These are phyloP conservation scores for Amphipoea oculea DNA, from an alignment of 2,888 invertebrate species.

Conservation along the genomic window DNA sequence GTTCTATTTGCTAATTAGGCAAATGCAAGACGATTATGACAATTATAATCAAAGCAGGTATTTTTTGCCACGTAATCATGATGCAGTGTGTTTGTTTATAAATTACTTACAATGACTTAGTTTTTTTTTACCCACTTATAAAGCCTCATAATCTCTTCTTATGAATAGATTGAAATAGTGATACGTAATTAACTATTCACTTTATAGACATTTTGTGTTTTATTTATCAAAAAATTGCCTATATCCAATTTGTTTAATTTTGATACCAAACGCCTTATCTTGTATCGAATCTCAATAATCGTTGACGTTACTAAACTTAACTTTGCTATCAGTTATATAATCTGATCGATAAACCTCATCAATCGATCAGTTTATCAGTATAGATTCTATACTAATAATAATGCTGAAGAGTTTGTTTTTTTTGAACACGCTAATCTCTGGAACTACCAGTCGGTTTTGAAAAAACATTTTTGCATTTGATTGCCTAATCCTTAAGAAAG, in stretches of 20 bases:
- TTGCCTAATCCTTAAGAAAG: no score
- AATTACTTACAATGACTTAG: no score
- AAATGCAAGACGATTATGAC: background rate
- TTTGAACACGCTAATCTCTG: no score
- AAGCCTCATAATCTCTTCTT: background rate
- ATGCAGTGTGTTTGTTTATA: background rate
- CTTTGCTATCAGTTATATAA: background rate
- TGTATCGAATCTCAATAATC: background rate
- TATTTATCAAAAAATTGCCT: background rate
- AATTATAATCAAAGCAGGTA: no score
- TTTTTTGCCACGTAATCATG: constrained; percentile 9
- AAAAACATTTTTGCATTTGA: no score
- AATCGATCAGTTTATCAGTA: no score
- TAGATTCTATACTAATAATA: no score
- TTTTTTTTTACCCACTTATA: background rate
- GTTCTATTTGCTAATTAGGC: background rate
- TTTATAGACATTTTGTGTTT: background rate
- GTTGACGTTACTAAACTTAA: background rate
- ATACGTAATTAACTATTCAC: background rate
- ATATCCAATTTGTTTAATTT: background rate
- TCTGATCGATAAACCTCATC: background rate
- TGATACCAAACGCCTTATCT: background rate
- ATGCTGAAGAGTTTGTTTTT: no score
- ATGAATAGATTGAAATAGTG: background rate
- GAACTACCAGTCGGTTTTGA: no score